These are phyloP conservation scores for Naja naja DNA, from an alignment of 2,113 vertebrate genomes.

Conservation along the genomic window DNA sequence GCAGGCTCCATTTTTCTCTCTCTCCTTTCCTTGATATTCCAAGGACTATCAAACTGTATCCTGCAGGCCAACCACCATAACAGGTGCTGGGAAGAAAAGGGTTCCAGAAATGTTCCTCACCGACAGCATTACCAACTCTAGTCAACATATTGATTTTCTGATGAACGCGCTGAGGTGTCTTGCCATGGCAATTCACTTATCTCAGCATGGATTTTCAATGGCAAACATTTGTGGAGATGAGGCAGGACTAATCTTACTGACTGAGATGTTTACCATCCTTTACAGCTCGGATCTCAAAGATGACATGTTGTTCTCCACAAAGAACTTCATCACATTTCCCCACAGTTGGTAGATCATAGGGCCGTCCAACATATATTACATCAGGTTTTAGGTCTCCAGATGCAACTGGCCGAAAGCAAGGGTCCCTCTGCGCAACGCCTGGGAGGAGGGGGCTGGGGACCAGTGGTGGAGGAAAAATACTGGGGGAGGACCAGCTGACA, in stretches of 20 bases:
- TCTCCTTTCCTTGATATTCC: background rate
- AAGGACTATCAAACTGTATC: background rate
- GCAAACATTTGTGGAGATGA: conserved; percentile 4
- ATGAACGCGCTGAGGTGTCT: background rate
- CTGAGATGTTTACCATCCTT: conserved; percentile 6
- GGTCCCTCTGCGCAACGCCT: background rate
- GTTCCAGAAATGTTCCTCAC: background rate
- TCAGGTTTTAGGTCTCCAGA: background rate
- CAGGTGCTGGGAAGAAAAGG: background rate
- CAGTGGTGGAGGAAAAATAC: background rate
- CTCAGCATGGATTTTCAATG: background rate
- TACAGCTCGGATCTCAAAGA: background rate
- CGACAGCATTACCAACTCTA: background rate
- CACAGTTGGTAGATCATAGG: background rate
- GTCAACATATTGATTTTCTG: background rate
- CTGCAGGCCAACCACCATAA: no score
- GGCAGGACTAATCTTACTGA: conserved; percentile 6
- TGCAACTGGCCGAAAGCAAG: background rate
- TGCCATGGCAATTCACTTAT: background rate
- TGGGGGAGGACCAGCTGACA: background rate
- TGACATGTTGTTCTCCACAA: background rate
- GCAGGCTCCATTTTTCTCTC: background rate
- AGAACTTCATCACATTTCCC: background rate
- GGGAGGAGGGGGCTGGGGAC: background rate
- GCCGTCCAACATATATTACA: background rate